Evolutionary conservation across 2,888 invertebrate species (phyloP), one percentile per base, ranked within the genome.

Genomic region (Temnothorax ravouxi): DNA sequence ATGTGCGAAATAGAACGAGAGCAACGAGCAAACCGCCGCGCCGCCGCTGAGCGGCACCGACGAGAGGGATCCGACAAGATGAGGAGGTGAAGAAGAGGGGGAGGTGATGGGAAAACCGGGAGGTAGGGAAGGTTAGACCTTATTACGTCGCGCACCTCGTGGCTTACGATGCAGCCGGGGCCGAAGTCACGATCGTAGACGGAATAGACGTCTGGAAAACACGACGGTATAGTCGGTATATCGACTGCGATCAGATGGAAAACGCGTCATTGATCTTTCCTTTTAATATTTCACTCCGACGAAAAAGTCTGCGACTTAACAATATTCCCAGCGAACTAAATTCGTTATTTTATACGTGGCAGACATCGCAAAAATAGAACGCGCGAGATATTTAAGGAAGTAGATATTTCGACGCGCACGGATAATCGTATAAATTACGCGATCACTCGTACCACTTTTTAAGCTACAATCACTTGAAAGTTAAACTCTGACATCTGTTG

Each of bases 91-190:
- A 71, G 56, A 29, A 59, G 61, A 54, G 21, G 44, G 75, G 75
- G 66, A 85, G 83, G n/a, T 38, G 47, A 38, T 71, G 59, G 71
- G 69, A 76, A 76, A 76, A 75, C 64, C 62, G 69, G 71, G 79
- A 85, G 61, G 72, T 54, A 54, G 81, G 56, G 82, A 84, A 72
- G 88, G 77, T 86, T 84, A 85, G 66, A 89, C 88, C 85, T 89
- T 66, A 86, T 88, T 86, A 88, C 84, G 75, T 79, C 69, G 38
- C 61, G 61, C 67, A 67, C 84, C 72, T 85, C 74, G 86, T 75
- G 76, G 64, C 84, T 84, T 81, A 71, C 64, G 72, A 85, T 75
- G 85, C 62, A 82, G 76, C 44, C 61, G 72, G 5, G 15, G n/a
- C 61, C 82, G 66, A 82, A 82, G 62, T 82, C 59, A 80, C 59